Evolutionary conservation across 1,140 invertebrate genomes (phyloP), one percentile per base, ranked within the genome.

Genomic region (Tetramorium parvispinum): DNA sequence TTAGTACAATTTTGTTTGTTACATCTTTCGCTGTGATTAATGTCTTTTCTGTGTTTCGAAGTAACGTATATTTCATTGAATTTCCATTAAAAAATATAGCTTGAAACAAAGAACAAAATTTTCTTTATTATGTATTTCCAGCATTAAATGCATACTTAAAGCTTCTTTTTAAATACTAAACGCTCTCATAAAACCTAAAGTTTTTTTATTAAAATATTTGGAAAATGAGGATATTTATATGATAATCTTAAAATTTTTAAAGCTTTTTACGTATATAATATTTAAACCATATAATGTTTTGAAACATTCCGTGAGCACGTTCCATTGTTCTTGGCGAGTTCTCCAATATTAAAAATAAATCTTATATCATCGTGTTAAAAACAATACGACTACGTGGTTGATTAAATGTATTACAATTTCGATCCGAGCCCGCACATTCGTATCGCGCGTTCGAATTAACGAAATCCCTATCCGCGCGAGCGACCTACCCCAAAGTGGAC

Each of bases 401-500:
- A n/a, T 68, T 21, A 24, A 40, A n/a, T n/a, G 27, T 24, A 73
- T 59, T 27, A 18, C 40, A 59, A 73, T 57, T 24, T 40, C 55
- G 40, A 18, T 59, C 18, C 61, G 8, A 27, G 10, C 7, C 32
- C 37, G 27, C 63, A 11, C 8, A 32, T 70, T 53, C 24, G 32
- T 43, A 59, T 37, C 21, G 73, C 73, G 10, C 18, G 51, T 6
- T 5, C 18, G 32, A 21, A 18, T 40, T 55, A 53, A 77, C 11
- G 65, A 46, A 53, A 65, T 78, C 40, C 40, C 43, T 43, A n/a
- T 63, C 11, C 24, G 43, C 37, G 18, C 21, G 32, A 24, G 1
- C 21, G 79, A 82, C 66, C 79, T 82, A 61, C 53, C 79, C 68
- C 27, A 75, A 68, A 46, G 66, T 82, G 37, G 37, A n/a, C 51